Evolutionary conservation across 1,140 invertebrate genomes (phyloP), one percentile per base, ranked within the genome.

Genomic region (Drosophila kepulauana): DNA sequence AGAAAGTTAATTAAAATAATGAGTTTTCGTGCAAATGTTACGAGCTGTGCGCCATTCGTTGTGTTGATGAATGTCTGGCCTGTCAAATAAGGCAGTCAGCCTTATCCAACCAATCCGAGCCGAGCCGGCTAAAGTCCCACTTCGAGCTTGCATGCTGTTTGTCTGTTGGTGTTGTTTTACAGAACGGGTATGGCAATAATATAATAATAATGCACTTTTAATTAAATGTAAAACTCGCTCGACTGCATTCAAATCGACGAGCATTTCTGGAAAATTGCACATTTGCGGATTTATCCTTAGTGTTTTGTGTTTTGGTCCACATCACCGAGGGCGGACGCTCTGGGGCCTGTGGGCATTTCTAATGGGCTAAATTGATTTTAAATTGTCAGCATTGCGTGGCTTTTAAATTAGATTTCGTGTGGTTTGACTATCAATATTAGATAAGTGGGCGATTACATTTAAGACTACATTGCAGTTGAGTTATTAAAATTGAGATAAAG

Each of bases 1-100:
- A 79, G 82, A 91, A 91, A 91, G 91, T 91, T 91, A 92, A 92
- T 92, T 92, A 92, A 92, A 91, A 91, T 92, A 92, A 92, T 92
- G 84, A 91, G 85, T 86, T 91, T 88, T 80, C 74, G 71, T 88
- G 78, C 70, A 77, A 77, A 81, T 74, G 75, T 74, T 78, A 74
- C 75, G 72, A 75, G 59, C 63, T 75, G 38, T 76, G 63, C 48
- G 46, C 62, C 68, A 49, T 64, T 56, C 62, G 48, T 65, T 67
- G 64, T 59, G 74, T 58, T 85, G 81, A 85, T 79, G 82, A 88
- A 89, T 88, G 84, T 88, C 66, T 68, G 61, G 59, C 48, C 82
- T 82, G 82, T 82, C 82, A 87, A 68, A 71, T 65, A 51, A 64
- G 73, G 52, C 73, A 75, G 67, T 49, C 66, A 43, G 7, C 35